Base-by-base conservation (phyloP, 1,140 invertebrate genomes). In the Drosophila elegans region DNA sequence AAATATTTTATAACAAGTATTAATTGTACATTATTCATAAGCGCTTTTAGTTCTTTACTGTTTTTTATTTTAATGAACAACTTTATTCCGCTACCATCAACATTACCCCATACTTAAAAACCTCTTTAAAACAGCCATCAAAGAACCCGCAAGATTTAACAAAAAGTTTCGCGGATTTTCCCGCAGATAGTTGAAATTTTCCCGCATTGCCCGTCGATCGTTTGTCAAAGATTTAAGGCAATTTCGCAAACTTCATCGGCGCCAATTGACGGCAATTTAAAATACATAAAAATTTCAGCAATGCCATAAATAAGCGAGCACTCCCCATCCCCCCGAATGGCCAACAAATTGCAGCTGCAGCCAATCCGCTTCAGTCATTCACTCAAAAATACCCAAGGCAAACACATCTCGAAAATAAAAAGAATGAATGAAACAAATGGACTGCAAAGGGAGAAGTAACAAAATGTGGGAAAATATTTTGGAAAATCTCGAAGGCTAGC, bases 211-310 rank as follows among this genome's bases (percentile, higher is more conserved):
- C 7, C 12, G 48, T 29, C 48, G 63, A 68, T 68, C 60, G 60
- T 11, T 68, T 67, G 48, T 66, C 48, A 36, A 29, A 54, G 54
- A 61, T 64, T 66, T 49, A 42, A 48, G 49, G 27, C 39, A 48
- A 68, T 48, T 62, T 73, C 25, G 32, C 25, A 3, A 27, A 57
- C 27, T 38, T 42, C 29, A 36, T 39, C 34, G 39, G 3, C 32
- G 49, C 59, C 74, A 61, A 77, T 76, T 61, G 74, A 52, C 53
- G 49, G 48, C 63, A 52, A 76, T 56, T 77, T 53, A 49, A 76
- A 69, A 61, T 44, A 45, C 44, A 78, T 62, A 77, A 71, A 53
- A 54, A 59, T 77, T 77, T 63, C 66, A 63, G 51, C 67, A 63
- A 60, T 60, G 54, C 53, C 69, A 73, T 66, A 73, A 73, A 73